A percentile compares a stretch with the other conserved stretches of the same genome.
Evolutionary conservation across 2,113 vertebrate species (phyloP).

Genomic region (Spizaetus ornatus): DNA sequence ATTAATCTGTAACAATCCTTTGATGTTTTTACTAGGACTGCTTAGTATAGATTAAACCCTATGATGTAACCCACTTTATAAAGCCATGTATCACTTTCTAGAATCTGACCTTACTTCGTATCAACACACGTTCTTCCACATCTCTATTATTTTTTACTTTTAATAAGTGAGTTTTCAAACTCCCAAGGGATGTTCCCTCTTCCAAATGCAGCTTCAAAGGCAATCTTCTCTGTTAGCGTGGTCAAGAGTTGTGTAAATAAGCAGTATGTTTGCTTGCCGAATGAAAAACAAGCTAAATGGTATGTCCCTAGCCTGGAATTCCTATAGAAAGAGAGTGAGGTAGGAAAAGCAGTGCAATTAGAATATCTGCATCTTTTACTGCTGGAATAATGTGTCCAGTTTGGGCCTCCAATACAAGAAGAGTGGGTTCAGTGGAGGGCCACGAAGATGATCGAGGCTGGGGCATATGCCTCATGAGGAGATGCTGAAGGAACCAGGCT

Average conservation of each 20-base stretch:
- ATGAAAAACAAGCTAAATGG: background rate
- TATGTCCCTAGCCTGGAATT: background rate
- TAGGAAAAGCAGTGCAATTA: background rate
- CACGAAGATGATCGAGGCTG: background rate
- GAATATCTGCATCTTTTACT: background rate
- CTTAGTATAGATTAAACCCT: background rate
- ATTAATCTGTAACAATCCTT: background rate
- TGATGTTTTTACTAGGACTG: background rate
- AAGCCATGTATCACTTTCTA: background rate
- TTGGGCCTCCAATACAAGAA: background rate
- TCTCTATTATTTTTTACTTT: background rate
- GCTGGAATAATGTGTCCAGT: background rate
- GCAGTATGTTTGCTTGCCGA: background rate
- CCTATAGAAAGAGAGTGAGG: background rate
- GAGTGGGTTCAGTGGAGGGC: background rate
- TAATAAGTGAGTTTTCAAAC: background rate
- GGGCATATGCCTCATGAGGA: background rate
- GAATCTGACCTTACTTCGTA: background rate
- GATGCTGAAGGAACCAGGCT: background rate
- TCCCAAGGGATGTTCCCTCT: background rate
- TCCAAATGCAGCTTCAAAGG: background rate
- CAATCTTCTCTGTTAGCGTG: background rate
- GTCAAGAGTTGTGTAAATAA: background rate
- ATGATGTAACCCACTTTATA: background rate
- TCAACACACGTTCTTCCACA: background rate